Conservation (phyloP, 2,113 vertebrate species). For the Myanophis thanlyinensis region DNA sequence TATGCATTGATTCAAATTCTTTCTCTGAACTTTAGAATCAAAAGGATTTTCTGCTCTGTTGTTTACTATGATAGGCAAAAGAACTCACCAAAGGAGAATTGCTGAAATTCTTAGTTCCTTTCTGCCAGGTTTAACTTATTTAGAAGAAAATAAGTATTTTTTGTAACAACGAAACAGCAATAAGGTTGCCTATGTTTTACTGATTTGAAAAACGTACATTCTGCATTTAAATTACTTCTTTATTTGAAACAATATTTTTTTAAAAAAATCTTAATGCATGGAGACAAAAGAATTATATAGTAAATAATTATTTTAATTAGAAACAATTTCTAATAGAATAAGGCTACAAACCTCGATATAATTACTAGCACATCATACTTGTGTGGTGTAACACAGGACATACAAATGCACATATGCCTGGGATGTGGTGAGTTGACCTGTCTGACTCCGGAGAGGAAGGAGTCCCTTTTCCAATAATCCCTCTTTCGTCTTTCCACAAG, state of each 20-base stretch:
- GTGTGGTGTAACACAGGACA: not conserved
- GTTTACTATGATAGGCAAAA: not conserved
- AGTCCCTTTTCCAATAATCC: not conserved
- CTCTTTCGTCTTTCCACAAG: not conserved
- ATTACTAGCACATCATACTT: not conserved
- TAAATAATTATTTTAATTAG: not conserved
- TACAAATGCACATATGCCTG: not conserved
- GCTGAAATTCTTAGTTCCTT: not conserved
- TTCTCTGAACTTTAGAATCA: conserved; percentile 1
- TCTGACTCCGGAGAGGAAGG: not conserved
- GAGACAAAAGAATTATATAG: not conserved
- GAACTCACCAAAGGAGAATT: not conserved
- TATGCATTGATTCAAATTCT: not conserved
- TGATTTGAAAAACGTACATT: not conserved
- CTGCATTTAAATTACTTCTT: not conserved
- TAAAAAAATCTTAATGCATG: not conserved
- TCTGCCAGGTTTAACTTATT: not conserved
- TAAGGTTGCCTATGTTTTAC: not conserved
- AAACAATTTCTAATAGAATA: not conserved
- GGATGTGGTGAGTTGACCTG: not conserved
- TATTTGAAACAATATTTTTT: not conserved
- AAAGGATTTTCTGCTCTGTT: not conserved
- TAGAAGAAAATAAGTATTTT: not conserved
- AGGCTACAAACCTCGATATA: not conserved
- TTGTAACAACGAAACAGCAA: not conserved